Base-by-base conservation (phyloP, 1,140 invertebrate genomes). In the Scaptomyza graminum region DNA sequence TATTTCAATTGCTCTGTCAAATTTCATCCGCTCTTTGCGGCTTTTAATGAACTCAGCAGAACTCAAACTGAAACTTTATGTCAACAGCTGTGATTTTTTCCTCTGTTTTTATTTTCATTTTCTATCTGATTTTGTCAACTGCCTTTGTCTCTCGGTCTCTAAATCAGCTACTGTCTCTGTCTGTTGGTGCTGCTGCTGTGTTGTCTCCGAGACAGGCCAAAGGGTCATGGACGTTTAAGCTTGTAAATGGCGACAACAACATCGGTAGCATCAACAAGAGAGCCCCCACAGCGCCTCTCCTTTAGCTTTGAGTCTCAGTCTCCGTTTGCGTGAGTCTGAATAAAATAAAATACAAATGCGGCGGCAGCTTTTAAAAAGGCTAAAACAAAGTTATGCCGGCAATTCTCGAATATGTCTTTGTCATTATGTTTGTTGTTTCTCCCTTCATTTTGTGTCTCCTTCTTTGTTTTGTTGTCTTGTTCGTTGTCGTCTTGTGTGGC, bases 191-290 rank as follows among this genome's bases (percentile, higher is more conserved):
- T 54, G 47, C 44, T 44, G 61, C 67, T 22, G 18, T 22, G 18
- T 22, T 22, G 72, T 22, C 51, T 39, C 68, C 64, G 76, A 65
- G 77, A 57, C 82, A 54, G 83, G 83, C 82, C 82, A 87, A 73
- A 87, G 82, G 82, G 83, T 87, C 82, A 87, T 39, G 82, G 82
- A 88, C 82, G 83, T 88, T 87, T 82, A 83, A 70, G 83, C 75
- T 77, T 88, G 83, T 82, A 87, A 83, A 83, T 82, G 83, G 83
- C 83, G 82, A 81, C 59, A 73, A 61, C 51, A 39, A 31, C 61
- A 63, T 28, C 34, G 11, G 3, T 18, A 25, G 13, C 55, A 41
- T 22, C 61, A 74, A 37, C 62, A 43, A 60, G 43, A 52, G 39
- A 68, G 67, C 57, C 55, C 49, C 44, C 82, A 64, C 56, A 57